Evolutionary conservation across 1,140 invertebrate genomes (phyloP).

Genomic region (Drosophila ironensis): DNA sequence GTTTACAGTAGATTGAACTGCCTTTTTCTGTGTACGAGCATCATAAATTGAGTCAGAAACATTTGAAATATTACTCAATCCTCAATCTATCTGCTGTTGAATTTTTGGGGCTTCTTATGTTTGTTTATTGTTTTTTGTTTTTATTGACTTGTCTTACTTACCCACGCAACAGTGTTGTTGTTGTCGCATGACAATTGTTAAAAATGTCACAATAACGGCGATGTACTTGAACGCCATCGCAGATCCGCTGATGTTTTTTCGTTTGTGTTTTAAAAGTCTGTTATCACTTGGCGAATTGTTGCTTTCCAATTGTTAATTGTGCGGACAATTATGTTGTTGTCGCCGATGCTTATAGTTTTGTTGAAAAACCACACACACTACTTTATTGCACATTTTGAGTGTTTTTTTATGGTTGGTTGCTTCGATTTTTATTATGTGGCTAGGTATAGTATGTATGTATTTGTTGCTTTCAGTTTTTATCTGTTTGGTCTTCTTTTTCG

Average conservation of each 20-base stretch:
- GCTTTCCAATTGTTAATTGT: slow-evolving; percentile 52
- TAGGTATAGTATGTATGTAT: neutral
- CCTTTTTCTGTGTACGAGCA: no score
- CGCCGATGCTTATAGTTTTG: neutral
- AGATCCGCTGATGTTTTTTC: slow-evolving; percentile 2
- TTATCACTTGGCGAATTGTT: slow-evolving; percentile 47
- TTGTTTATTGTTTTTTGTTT: neutral
- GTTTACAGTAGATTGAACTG: no score
- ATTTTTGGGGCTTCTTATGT: neutral
- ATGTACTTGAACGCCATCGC: slow-evolving; percentile 17
- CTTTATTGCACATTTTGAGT: slow-evolving; percentile 55
- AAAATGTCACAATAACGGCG: slow-evolving; percentile 30
- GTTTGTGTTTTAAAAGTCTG: slow-evolving; percentile 13
- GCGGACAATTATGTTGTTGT: slow-evolving; percentile 46
- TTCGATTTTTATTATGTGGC: neutral
- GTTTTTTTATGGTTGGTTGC: slow-evolving; percentile 16
- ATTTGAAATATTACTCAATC: slow-evolving; percentile 23
- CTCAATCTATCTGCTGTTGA: neutral
- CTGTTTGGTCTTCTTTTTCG: slow-evolving; percentile 19
- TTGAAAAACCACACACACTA: slow-evolving; percentile 45
- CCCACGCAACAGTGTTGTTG: slow-evolving; percentile 46
- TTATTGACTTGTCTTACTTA: slow-evolving; percentile 32
- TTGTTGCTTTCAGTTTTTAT: slow-evolving; percentile 15
- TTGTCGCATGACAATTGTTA: slow-evolving; percentile 30
- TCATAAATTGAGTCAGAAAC: no score